phyloP scores from a whole-genome alignment of 2,113 vertebrate genomes.

The Suricata suricatta region DNA sequence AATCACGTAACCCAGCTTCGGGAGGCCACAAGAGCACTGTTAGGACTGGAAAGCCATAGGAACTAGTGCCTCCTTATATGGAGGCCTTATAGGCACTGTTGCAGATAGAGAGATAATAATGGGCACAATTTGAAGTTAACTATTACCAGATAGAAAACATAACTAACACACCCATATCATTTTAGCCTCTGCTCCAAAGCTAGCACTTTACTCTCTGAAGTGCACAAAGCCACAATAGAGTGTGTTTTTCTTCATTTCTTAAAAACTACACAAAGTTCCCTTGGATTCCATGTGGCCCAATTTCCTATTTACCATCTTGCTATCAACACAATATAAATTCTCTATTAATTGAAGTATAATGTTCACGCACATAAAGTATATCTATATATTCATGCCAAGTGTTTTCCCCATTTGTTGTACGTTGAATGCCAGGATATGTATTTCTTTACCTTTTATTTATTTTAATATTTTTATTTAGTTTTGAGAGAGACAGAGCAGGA shows the following conservation, averaged over 20 bases:
- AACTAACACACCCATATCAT: not conserved
- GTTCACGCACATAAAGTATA: constrained; percentile 36
- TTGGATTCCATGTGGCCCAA: constrained; percentile 31
- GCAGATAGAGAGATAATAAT: not conserved
- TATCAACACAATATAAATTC: constrained; percentile 56
- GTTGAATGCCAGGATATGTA: constrained; percentile 27
- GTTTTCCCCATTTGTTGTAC: constrained; percentile 34
- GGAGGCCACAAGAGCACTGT: not conserved
- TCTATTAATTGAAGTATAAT: constrained; percentile 35
- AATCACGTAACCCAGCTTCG: not conserved
- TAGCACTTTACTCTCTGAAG: not conserved
- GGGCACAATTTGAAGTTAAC: not conserved
- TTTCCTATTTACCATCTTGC: constrained; percentile 40
- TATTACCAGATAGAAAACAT: not conserved
- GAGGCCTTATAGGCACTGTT: not conserved
- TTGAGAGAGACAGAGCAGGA: too few relatives aligned
- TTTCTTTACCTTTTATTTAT: constrained; percentile 34
- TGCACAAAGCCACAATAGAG: not conserved
- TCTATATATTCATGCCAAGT: constrained; percentile 29
- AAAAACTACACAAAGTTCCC: constrained; percentile 32
- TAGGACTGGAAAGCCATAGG: not conserved
- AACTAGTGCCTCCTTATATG: not conserved
- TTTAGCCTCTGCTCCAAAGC: not conserved
- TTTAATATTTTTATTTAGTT: too few relatives aligned
- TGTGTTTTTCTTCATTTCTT: not conserved